Base-by-base conservation (phyloP, 1,140 invertebrate genomes). In the Scylla paramamosain region DNA sequence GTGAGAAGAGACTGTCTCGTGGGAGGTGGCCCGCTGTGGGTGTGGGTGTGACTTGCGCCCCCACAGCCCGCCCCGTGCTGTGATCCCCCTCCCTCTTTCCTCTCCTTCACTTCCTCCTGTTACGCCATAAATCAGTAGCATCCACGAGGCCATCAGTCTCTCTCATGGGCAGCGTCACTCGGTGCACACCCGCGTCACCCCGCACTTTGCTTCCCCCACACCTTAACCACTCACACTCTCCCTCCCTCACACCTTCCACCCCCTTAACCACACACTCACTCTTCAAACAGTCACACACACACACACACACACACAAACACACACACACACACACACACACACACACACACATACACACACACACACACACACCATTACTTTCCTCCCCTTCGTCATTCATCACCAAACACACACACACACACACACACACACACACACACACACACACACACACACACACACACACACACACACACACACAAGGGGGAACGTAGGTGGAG, bases 381-480 rank as follows among this genome's bases (percentile, higher is more conserved):
- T 12, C 31, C 10, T 0, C 28, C 45, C 31, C 20, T 39, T 29
- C 10, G 20, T 20, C 4, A 7, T 10, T 0, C 86, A 88, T 20
- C 4, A 20, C 20, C 28, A 89, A 39, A 89, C 87, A 89, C 39
- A 89, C 87, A 89, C 28, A 88, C 86, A 88, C 86, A 88, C 86
- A 88, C 86, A 88, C 52, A 59, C 52, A 59, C 39, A 89, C 32
- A 89, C 87, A 89, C 87, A 89, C 87, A 89, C 39, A 89, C 87
- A 89, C 28, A 88, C 86, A 88, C 86, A 88, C 86, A 88, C 86
- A 88, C 52, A 59, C 52, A 59, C 39, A 89, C 32, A 89, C 87
- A 89, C 87, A 89, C 87, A 89, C 87, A 89, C 87, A 89, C 87
- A 89, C 39, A 89, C 87, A 89, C 77, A 84, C 10, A 28, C 83